Evolutionary conservation across 2,113 vertebrate species (phyloP), one percentile per base, ranked within the genome.

Genomic region (Nothobranchius kuhntae): DNA sequence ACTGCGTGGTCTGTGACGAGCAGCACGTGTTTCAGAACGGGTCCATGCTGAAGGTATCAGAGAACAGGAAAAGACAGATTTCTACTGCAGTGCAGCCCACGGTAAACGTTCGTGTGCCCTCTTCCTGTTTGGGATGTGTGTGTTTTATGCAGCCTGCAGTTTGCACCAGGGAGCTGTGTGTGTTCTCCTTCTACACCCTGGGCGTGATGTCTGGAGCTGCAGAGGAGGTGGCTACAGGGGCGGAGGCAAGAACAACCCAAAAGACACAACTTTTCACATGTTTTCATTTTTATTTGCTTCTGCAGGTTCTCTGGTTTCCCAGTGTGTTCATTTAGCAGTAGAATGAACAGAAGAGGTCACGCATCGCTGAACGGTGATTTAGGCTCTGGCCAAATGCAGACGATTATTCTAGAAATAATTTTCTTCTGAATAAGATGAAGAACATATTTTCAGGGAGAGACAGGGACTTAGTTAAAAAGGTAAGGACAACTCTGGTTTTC

Each of bases 11-110:
- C 61, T 99, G 98, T 56, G 98, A 99, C 0, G 98, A 99, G 70
- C 98, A 99, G 91, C 98, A 99, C 26, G 98, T 99, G 91, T 99
- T 99, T 93, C 98, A 99, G 93, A 99, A 99, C 0, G 98, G 97
- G 68, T 99, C 98, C 79, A 99, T 99, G 98, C 93, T 99, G 57
- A 99, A 99, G 97, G 98, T 99, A 87, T 61, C 26, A 12, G 10
- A 63, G 21, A 9, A 30, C 59, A 14, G 38, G 35, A 76, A 15
- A 65, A 1, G 30, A 21, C 9, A 36, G 21, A 15, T 11, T 42
- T n/a, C 3, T 17, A 30, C 30, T 71, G 14, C 48, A 24, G 35
- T 62, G 15, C 47, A 24, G 11, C 4, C 30, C n/a, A 26, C 6
- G 3, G 24, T 21, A 30, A 30, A 3, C 30, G 4, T 30, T 30